Evolutionary conservation across 2,113 vertebrate genomes (phyloP).

Genomic region (Oncorhynchus gorbuscha): DNA sequence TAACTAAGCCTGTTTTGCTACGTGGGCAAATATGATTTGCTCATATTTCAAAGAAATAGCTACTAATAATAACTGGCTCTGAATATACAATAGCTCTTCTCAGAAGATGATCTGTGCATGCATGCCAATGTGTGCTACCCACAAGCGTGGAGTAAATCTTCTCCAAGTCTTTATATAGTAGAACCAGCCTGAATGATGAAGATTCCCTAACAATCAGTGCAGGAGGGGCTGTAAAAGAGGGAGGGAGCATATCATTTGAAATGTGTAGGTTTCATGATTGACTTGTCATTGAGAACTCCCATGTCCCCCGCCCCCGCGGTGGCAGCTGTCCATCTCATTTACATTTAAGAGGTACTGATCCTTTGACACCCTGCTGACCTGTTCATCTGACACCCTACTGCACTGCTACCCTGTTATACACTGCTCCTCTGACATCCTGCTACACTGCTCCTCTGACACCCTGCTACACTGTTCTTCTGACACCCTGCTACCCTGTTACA

Average conservation of each 20-base stretch:
- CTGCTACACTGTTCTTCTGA: too few species aligned
- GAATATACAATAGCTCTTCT: neutral
- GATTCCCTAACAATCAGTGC: neutral
- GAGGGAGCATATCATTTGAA: conserved; percentile 1
- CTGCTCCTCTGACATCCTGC: too few species aligned
- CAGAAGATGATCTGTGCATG: neutral
- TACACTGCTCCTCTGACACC: neutral
- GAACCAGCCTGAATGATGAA: neutral
- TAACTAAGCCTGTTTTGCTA: too few species aligned
- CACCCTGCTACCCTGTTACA: too few species aligned
- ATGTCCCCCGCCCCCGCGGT: neutral
- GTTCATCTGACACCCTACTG: neutral
- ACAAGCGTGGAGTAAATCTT: neutral
- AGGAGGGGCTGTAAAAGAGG: neutral
- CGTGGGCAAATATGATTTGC: neutral
- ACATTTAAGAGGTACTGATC: neutral
- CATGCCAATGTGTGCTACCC: too few species aligned
- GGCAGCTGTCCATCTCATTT: conserved; percentile 14
- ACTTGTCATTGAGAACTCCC: conserved; percentile 5
- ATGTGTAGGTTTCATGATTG: neutral
- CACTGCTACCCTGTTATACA: too few species aligned
- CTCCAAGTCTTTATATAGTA: neutral
- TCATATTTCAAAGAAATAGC: neutral
- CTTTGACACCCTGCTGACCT: neutral
- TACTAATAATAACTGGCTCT: neutral